These are phyloP conservation scores for Ormyrus pomaceus DNA, from an alignment of 2,888 invertebrate species.

Conservation along the genomic window DNA sequence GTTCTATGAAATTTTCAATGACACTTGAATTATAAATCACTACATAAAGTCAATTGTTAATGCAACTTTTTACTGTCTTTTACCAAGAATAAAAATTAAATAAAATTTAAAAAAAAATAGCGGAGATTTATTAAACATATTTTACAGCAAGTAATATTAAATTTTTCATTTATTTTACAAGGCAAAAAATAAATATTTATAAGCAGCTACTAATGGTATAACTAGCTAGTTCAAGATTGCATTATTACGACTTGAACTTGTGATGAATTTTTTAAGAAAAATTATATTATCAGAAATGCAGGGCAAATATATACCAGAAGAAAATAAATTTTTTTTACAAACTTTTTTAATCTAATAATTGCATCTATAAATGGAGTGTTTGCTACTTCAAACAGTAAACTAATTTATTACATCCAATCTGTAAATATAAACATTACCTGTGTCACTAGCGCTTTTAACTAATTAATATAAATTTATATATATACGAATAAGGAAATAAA, in stretches of 20 bases:
- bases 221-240: too few relatives aligned
- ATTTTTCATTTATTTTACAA: too few relatives aligned
- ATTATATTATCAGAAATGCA: too few relatives aligned
- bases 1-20: not conserved
- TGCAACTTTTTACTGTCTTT: not conserved
- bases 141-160: too few relatives aligned
- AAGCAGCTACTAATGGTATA: too few relatives aligned
- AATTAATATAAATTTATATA: conserved; percentile 46
- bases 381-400: not conserved
- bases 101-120: too few relatives aligned
- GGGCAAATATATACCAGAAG: too few relatives aligned
- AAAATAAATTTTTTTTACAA: not conserved
- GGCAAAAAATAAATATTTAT: too few relatives aligned
- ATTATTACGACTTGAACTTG: too few relatives aligned
- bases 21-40: not conserved
- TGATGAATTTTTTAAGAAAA: too few relatives aligned
- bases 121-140: too few relatives aligned
- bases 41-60: not conserved
- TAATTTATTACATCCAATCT: conserved; percentile 44
- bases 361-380: not conserved
- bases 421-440: conserved; percentile 37
- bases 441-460: conserved; percentile 23
- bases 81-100: too few relatives aligned
- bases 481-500: conserved; percentile 38
- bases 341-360: not conserved